These are phyloP conservation scores for Bradypodion ventrale DNA, from an alignment of 2,797 vertebrate genomes.

Conservation along the genomic window DNA sequence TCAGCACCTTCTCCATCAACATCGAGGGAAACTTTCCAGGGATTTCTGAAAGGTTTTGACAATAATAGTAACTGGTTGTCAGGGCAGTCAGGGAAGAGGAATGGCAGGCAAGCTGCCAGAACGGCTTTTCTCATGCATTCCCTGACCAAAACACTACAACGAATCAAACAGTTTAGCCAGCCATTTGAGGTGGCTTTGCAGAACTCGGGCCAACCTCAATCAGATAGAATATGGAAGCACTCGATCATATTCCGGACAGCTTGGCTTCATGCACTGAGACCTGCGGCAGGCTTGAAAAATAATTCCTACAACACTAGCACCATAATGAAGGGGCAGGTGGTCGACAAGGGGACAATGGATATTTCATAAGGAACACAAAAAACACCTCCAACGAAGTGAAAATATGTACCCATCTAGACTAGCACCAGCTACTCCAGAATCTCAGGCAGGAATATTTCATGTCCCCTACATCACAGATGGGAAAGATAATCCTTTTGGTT, in stretches of 20 bases:
- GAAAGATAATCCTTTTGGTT: too few relatives aligned
- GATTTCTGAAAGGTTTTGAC: constrained; percentile 56
- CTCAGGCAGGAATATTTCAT: too few relatives aligned
- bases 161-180: constrained; percentile 47
- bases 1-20: constrained; percentile 41
- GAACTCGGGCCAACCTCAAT: constrained; percentile 24
- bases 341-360: constrained; percentile 33
- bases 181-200: constrained; percentile 40
- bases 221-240: constrained; percentile 28
- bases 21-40: constrained; percentile 42
- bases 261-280: constrained; percentile 42
- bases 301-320: constrained; percentile 56
- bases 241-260: constrained; percentile 41
- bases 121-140: constrained; percentile 52
- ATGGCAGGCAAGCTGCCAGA: neutral
- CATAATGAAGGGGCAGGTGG: constrained; percentile 19
- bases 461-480: too few relatives aligned
- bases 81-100: neutral
- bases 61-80: constrained; percentile 41
- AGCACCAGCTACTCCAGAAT: neutral
- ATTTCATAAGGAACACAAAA: neutral
- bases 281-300: neutral
- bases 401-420: neutral
- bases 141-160: constrained; percentile 42
- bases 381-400: neutral